A percentile compares a stretch with the other conserved stretches of the same genome.
Conservation (phyloP, 1,140 invertebrate species). For the Drosophila parabipectinata region DNA sequence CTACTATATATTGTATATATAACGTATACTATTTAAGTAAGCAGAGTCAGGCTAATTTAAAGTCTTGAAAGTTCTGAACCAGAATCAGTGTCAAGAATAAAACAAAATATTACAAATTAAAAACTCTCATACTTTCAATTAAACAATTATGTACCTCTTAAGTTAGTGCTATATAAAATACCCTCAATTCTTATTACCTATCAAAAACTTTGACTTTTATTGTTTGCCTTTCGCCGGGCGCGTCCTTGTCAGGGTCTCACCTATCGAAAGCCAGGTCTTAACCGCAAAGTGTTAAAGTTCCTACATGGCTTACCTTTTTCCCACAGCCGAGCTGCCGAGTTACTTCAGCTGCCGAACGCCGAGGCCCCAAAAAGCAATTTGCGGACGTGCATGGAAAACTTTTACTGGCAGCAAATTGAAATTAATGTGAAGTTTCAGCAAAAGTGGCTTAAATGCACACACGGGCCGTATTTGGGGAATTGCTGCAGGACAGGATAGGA, state of each 20-base stretch:
- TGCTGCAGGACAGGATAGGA: constrained; percentile 54
- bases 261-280: constrained; percentile 58
- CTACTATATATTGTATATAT: too few relatives aligned
- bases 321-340: not conserved
- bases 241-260: constrained; percentile 35
- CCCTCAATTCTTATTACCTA: constrained; percentile 1
- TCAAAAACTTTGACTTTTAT: constrained; percentile 21
- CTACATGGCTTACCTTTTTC: constrained; percentile 40
- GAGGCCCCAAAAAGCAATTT: constrained; percentile 72
- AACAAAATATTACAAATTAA: too few relatives aligned
- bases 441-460: constrained; percentile 84
- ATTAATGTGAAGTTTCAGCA: constrained; percentile 83
- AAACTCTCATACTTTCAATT: not conserved
- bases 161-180: not conserved
- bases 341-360: not conserved
- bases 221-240: constrained; percentile 41
- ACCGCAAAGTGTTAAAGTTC: constrained; percentile 77
- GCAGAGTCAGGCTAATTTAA: too few relatives aligned
- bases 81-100: too few relatives aligned
- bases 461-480: constrained; percentile 83
- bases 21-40: too few relatives aligned
- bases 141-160: not conserved
- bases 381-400: constrained; percentile 81
- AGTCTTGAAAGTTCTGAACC: too few relatives aligned
- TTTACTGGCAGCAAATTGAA: constrained; percentile 83